Evolutionary conservation across 2,113 vertebrate species (phyloP).

Genomic region (Blennius ocellaris): DNA sequence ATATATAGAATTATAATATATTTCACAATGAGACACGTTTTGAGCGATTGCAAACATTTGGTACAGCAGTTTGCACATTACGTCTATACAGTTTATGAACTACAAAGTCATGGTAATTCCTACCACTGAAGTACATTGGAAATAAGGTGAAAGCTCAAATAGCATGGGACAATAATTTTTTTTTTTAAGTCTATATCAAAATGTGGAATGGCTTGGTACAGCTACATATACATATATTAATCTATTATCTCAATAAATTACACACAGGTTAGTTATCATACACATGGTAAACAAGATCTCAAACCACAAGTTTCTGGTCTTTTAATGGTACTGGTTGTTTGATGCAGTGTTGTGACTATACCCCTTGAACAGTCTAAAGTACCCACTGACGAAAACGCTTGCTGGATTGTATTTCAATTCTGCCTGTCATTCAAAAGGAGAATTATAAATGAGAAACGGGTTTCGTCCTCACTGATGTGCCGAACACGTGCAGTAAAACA

Average conservation of each 20-base stretch:
- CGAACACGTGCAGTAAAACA: slow-evolving; percentile 74
- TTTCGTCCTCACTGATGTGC: slow-evolving; percentile 57
- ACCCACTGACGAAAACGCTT: slow-evolving; percentile 60
- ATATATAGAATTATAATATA: slow-evolving; percentile 66
- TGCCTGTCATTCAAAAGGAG: slow-evolving; percentile 43
- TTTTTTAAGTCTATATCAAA: slow-evolving; percentile 77
- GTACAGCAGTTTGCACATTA: slow-evolving; percentile 67
- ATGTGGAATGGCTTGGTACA: slow-evolving; percentile 75
- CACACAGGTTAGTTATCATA: slow-evolving; percentile 73
- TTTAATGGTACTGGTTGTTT: slow-evolving; percentile 66
- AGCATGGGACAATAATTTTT: slow-evolving; percentile 61
- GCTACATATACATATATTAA: slow-evolving; percentile 79
- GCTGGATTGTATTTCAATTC: slow-evolving; percentile 57
- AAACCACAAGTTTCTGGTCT: slow-evolving; percentile 89
- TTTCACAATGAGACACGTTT: slow-evolving; percentile 75
- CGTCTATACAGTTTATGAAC: slow-evolving; percentile 64
- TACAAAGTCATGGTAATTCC: slow-evolving; percentile 64
- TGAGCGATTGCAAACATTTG: slow-evolving; percentile 68
- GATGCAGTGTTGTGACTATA: slow-evolving; percentile 53
- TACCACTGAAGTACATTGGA: slow-evolving; percentile 73
- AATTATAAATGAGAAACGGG: slow-evolving; percentile 52
- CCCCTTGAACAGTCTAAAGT: slow-evolving; percentile 77
- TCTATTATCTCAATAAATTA: slow-evolving; percentile 75
- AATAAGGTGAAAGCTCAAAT: slow-evolving; percentile 65
- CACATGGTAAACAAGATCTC: slow-evolving; percentile 81